Evolutionary conservation across 2,797 vertebrate species (phyloP).

Genomic region (Orestias chungarensis): DNA sequence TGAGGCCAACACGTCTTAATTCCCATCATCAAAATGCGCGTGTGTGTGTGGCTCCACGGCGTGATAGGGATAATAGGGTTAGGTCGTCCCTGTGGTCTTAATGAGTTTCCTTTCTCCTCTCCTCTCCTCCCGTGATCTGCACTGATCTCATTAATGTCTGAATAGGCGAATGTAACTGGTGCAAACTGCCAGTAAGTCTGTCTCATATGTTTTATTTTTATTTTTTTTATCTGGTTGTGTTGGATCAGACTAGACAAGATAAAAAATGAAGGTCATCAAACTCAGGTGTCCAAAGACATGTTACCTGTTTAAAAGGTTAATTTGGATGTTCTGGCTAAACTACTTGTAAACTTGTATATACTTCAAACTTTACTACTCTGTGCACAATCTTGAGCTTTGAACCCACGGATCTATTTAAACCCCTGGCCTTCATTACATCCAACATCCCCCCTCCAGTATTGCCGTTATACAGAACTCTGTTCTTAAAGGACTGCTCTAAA

Average conservation of each 20-base stretch:
- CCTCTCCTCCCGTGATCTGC: constrained; percentile 65
- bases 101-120: constrained; percentile 75
- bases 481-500: constrained; percentile 46
- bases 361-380: constrained; percentile 45
- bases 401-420: constrained; percentile 64
- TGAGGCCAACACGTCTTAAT: constrained; percentile 75
- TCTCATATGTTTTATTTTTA: constrained; percentile 29
- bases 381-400: constrained; percentile 46
- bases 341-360: constrained; percentile 63
- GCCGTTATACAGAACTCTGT: constrained; percentile 64
- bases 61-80: constrained; percentile 79
- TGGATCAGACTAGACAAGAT: constrained; percentile 31
- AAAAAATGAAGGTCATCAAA: constrained; percentile 52
- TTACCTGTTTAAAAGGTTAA: constrained; percentile 12
- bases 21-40: constrained; percentile 64
- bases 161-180: constrained; percentile 59
- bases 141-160: constrained; percentile 74
- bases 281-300: constrained; percentile 49
- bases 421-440: constrained; percentile 57
- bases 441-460: constrained; percentile 34
- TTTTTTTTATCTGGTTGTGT: constrained; percentile 47
- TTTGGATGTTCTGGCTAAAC: constrained; percentile 23
- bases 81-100: constrained; percentile 76
- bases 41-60: constrained; percentile 66
- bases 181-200: constrained; percentile 53